Evolutionary conservation across 92 coral and sea anemone species (phyloP).

Genomic region (Siderastrea siderea): DNA sequence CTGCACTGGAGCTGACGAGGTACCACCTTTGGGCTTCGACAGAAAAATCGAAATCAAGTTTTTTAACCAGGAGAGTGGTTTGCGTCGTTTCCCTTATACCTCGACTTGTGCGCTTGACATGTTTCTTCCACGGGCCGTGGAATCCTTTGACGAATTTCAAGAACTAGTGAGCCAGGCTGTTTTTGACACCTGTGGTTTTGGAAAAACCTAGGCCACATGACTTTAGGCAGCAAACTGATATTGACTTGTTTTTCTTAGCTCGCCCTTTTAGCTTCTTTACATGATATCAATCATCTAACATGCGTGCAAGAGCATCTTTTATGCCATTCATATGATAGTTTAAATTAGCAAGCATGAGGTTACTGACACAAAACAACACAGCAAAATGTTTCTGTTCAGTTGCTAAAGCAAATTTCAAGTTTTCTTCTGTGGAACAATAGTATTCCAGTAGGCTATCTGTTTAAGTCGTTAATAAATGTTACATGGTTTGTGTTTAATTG

Average conservation of each 20-base stretch:
- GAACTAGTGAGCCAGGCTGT: slow-evolving; percentile 48
- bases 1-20: slow-evolving; percentile 49
- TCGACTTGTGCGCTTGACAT: slow-evolving; percentile 57
- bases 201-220: slow-evolving; percentile 16
- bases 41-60: slow-evolving; percentile 51
- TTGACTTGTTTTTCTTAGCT: too few relatives aligned
- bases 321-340: too few relatives aligned
- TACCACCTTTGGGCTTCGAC: slow-evolving; percentile 66
- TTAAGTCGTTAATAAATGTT: background rate
- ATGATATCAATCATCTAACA: too few relatives aligned
- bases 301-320: too few relatives aligned
- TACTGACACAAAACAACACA: too few relatives aligned
- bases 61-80: slow-evolving; percentile 41
- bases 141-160: slow-evolving; percentile 35
- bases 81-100: slow-evolving; percentile 51
- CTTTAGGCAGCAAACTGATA: too few relatives aligned
- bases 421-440: background rate
- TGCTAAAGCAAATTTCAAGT: background rate
- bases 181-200: slow-evolving; percentile 54
- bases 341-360: too few relatives aligned
- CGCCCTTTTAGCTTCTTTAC: too few relatives aligned
- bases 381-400: background rate
- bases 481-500: background rate
- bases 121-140: slow-evolving; percentile 61
- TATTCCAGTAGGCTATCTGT: background rate